A percentile compares a stretch with the other conserved stretches of the same genome.
These are phyloP conservation scores for Microcebus murinus DNA, from an alignment of 2,113 vertebrate species.

Conservation along the genomic window DNA sequence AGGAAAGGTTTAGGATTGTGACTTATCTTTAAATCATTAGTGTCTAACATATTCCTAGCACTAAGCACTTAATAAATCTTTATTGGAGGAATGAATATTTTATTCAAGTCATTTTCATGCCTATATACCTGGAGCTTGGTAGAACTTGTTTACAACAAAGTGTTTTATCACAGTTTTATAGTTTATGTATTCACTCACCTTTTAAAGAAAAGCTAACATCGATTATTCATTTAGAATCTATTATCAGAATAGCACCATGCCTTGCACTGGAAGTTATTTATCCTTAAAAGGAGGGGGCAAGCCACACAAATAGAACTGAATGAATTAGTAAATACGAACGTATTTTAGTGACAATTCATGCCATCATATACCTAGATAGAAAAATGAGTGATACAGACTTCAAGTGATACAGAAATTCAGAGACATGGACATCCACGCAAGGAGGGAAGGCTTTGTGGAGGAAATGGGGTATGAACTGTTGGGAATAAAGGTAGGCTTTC, in stretches of 20 bases:
- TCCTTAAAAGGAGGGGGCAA: neutral
- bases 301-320: neutral
- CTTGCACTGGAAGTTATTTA: neutral
- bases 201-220: neutral
- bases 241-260: conserved; percentile 7
- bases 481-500: neutral
- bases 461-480: neutral
- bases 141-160: neutral
- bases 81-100: neutral
- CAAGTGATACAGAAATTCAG: neutral
- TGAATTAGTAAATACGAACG: neutral
- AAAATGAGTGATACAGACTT: neutral
- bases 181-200: neutral
- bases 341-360: neutral
- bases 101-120: neutral
- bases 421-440: neutral
- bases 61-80: neutral
- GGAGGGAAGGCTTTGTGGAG: neutral
- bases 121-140: neutral
- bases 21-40: neutral
- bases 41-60: neutral
- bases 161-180: neutral
- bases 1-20: neutral
- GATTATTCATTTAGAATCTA: neutral
- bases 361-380: neutral